Evolutionary conservation across 2,797 vertebrate genomes (phyloP).

Genomic region (Parauchenoglanis punctatus): DNA sequence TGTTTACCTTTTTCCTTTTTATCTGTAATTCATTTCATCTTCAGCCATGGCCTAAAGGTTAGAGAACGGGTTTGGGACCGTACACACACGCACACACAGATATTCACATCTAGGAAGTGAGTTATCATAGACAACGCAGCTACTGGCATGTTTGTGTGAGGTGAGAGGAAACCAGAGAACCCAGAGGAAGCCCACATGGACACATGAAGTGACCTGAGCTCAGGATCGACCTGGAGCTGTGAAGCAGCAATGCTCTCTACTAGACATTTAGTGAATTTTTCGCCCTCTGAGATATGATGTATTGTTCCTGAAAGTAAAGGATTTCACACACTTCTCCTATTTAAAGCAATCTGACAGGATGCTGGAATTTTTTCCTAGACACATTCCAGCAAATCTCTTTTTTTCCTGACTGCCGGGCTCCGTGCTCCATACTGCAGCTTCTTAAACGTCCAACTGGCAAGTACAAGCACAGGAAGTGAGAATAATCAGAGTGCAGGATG

Average conservation of each 20-base stretch:
- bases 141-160: neutral
- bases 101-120: too few species aligned
- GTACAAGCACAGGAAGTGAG: neutral
- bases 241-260: neutral
- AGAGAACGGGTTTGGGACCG: too few species aligned
- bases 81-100: neutral
- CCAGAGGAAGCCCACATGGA: neutral
- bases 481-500: slow-evolving; percentile 3
- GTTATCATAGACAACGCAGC: neutral
- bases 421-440: neutral
- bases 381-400: neutral
- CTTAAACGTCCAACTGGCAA: neutral
- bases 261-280: neutral
- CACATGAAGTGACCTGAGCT: neutral
- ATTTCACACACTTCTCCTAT: neutral
- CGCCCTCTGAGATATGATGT: too few species aligned
- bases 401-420: neutral
- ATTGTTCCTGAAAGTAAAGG: neutral
- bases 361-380: neutral
- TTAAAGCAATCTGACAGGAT: neutral
- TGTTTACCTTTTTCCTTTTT: neutral
- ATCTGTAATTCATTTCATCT: neutral
- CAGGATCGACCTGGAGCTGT: neutral
- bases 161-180: too few species aligned
- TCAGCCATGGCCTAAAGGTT: too few species aligned